These are phyloP conservation scores for Scomber colias DNA, from an alignment of 2,113 vertebrate species.

Conservation along the genomic window DNA sequence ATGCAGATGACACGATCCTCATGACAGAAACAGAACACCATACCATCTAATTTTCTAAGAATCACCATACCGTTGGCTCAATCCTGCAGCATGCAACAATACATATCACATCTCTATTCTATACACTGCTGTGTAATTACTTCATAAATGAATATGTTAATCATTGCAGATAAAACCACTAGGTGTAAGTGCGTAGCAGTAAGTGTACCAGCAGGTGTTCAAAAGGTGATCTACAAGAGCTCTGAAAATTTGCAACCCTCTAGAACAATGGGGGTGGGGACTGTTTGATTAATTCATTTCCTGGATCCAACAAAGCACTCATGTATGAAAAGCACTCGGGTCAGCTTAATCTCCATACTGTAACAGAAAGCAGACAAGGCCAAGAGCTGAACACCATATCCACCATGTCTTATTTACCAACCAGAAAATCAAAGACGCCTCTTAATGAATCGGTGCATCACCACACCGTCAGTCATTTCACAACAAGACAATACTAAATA, in stretches of 20 bases:
- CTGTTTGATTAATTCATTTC: slow-evolving; percentile 11
- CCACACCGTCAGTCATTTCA: slow-evolving; percentile 12
- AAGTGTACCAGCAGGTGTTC: slow-evolving; percentile 2
- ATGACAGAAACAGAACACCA: neutral
- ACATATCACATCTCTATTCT: neutral
- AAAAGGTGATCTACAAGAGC: slow-evolving; percentile 10
- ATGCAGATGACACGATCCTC: slow-evolving; percentile 25
- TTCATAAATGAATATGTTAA: slow-evolving; percentile 20
- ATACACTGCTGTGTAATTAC: neutral
- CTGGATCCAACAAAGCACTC: slow-evolving; percentile 1
- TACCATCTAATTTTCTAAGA: slow-evolving; percentile 1
- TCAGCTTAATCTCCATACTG: slow-evolving; percentile 29
- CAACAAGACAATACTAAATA: slow-evolving; percentile 30
- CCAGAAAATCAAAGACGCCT: slow-evolving; percentile 55
- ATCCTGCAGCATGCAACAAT: neutral
- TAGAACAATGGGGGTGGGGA: neutral
- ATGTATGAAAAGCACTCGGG: neutral
- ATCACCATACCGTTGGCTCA: neutral
- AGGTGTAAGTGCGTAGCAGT: too few species aligned
- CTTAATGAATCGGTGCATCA: slow-evolving; percentile 51
- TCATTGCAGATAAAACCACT: neutral
- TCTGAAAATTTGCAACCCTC: neutral
- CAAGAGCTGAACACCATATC: slow-evolving; percentile 27
- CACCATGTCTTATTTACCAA: slow-evolving; percentile 20
- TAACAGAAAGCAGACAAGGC: slow-evolving; percentile 14